Evolutionary conservation across 2,113 vertebrate species (phyloP).

Genomic region (Hippocampus barbouri): DNA sequence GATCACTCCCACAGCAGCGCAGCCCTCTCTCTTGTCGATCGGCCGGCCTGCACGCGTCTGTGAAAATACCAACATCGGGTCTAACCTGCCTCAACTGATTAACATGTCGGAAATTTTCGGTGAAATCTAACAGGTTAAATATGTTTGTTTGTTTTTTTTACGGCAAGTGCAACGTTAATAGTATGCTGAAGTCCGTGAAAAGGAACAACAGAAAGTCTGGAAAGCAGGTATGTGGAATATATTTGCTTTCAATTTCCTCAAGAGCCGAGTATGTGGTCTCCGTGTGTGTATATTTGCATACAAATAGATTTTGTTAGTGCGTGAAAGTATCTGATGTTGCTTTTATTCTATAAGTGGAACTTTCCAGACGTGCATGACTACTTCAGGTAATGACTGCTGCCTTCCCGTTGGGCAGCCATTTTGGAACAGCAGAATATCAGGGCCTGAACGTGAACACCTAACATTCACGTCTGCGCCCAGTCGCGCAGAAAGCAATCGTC

Average conservation of each 20-base stretch:
- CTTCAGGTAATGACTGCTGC: constrained; percentile 20
- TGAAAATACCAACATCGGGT: too few species aligned
- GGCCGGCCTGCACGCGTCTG: too few species aligned
- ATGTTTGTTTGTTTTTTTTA: too few species aligned
- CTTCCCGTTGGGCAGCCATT: constrained; percentile 40
- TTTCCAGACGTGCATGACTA: constrained; percentile 27
- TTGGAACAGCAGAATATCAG: not conserved
- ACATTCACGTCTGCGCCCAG: too few species aligned
- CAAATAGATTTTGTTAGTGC: constrained; percentile 28
- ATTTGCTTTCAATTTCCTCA: constrained; percentile 16
- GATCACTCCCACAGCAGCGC: too few species aligned
- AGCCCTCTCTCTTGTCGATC: too few species aligned
- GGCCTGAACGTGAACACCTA: too few species aligned
- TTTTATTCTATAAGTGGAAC: constrained; percentile 13
- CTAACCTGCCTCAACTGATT: too few species aligned
- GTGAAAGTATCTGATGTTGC: constrained; percentile 2
- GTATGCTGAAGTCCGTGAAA: not conserved
- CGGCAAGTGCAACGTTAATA: too few species aligned
- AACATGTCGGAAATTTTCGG: too few species aligned
- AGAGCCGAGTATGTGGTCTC: not conserved
- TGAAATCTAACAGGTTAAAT: too few species aligned
- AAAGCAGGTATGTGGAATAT: not conserved
- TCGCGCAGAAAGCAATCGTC: too few species aligned
- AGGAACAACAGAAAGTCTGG: not conserved
- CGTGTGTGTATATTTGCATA: constrained; percentile 26